Base-by-base conservation (phyloP, 2,888 invertebrate genomes). In the Coleophora flavipennella region DNA sequence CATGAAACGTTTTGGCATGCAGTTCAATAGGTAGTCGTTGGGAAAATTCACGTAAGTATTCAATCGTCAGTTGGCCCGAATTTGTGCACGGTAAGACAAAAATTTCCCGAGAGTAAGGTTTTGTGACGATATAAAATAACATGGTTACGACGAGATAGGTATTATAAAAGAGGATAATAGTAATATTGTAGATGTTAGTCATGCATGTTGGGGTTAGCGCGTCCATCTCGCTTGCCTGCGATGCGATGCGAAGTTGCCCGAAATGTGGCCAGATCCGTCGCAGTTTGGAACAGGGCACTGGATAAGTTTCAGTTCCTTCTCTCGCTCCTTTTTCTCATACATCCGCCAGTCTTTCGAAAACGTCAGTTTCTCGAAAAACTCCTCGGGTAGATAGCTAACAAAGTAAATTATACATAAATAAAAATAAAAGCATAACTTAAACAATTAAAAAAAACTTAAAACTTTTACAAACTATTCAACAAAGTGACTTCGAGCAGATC, bases 181-280 rank as follows among this genome's bases (percentile, higher is more conserved):
- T 20, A 20, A 20, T 20, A 20, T 6, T 3, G 20, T 20, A 20
- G 20, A 4, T 20, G 20, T 20, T 20, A 20, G 20, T 20, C 20
- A 20, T 20, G 20, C 20, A 6, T 20, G 20, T 4, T 4, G 6
- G 20, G 20, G 20, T 20, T 78, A 80, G 69, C 84, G 87, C 74
- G 83, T 55, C 59, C 65, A 62, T 59, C 66, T 66, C 71, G 87
- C 90, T 90, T 90, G 91, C 91, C 91, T 94, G 86, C 94, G 91
- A 85, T 95, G 94, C 57, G 94, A 92, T 60, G 93, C 90, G 89
- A 93, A 95, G 89, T 92, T 93, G 67, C 94, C 94, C 62, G 93
- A 93, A 71, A 93, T 88, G 87, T 95, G 94, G 67, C 94, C 94
- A 81, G 92, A 90, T 61, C 94, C 94, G 86, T 94, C 93, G 87